These are phyloP conservation scores for Aphodius granarius DNA, from an alignment of 2,888 invertebrate genomes.

Conservation along the genomic window DNA sequence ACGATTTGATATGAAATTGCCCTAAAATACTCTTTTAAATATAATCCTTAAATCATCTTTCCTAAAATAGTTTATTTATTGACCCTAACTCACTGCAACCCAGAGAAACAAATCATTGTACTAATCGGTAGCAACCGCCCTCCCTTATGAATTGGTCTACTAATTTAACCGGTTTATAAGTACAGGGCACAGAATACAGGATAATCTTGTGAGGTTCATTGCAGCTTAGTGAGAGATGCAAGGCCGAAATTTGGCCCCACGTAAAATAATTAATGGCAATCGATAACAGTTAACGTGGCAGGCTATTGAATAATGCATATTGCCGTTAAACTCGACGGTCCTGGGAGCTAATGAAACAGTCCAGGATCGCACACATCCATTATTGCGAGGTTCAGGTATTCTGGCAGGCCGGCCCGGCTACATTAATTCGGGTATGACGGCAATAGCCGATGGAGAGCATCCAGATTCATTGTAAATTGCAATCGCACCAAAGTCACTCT, in stretches of 20 bases:
- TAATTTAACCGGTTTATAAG: neutral
- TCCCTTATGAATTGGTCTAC: neutral
- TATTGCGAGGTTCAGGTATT: conserved; percentile 34
- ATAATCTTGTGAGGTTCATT: neutral
- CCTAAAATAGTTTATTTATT: no score
- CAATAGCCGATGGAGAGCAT: conserved; percentile 37
- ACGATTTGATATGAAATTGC: no score
- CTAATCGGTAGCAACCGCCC: neutral
- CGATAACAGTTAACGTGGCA: conserved; percentile 34
- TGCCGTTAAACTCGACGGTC: conserved; percentile 35
- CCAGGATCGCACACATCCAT: conserved; percentile 37
- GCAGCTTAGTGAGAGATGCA: neutral
- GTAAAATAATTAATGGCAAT: conserved; percentile 37
- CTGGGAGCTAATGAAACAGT: conserved; percentile 39
- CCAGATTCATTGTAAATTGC: conserved; percentile 30
- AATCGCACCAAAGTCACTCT: conserved; percentile 7
- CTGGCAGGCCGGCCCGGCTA: conserved; percentile 28
- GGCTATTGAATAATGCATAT: conserved; percentile 37
- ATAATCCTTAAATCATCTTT: no score
- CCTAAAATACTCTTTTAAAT: no score
- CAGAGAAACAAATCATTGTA: neutral
- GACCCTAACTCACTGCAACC: no score
- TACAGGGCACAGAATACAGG: neutral
- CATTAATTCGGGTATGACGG: conserved; percentile 41
- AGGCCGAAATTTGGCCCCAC: conserved; percentile 21